Conservation (phyloP, 2,797 vertebrate species). For the Neosilurus mollespiculum region DNA sequence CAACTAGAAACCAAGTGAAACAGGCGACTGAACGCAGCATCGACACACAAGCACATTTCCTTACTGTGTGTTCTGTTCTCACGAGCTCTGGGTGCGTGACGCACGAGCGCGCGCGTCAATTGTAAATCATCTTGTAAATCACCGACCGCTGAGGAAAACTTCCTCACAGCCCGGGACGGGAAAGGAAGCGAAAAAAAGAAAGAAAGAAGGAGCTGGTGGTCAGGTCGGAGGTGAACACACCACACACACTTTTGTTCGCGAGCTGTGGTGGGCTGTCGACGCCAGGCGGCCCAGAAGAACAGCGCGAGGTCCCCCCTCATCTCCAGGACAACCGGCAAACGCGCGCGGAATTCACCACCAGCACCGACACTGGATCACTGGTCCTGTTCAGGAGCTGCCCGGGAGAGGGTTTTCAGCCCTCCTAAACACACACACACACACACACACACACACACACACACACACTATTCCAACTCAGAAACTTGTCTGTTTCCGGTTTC, state of each 20-base stretch:
- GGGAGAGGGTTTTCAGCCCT: neutral
- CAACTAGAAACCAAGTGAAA: neutral
- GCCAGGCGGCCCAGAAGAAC: constrained; percentile 42
- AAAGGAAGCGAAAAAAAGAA: too few species aligned
- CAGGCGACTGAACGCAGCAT: too few species aligned
- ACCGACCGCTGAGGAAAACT: neutral
- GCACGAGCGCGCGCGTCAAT: constrained; percentile 20
- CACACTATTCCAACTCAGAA: neutral
- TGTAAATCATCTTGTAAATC: constrained; percentile 41
- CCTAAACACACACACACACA: neutral
- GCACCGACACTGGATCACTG: neutral
- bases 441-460: too few species aligned
- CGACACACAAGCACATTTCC: too few species aligned
- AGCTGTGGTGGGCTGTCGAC: neutral
- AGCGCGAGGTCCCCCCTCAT: constrained; percentile 45
- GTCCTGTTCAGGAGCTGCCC: neutral
- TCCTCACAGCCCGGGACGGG: neutral
- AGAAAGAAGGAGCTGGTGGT: neutral
- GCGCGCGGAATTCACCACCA: constrained; percentile 60
- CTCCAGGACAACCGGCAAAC: constrained; percentile 66
- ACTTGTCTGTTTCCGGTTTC: constrained; percentile 17
- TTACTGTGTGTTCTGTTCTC: neutral
- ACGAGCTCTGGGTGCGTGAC: neutral
- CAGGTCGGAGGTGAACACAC: constrained; percentile 9
- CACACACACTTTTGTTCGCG: constrained; percentile 16